Percentiles rank a stretch among this genome's conserved stretches.
phyloP scores from a whole-genome alignment of 2,113 vertebrate genomes.

The Macaca nemestrina region DNA sequence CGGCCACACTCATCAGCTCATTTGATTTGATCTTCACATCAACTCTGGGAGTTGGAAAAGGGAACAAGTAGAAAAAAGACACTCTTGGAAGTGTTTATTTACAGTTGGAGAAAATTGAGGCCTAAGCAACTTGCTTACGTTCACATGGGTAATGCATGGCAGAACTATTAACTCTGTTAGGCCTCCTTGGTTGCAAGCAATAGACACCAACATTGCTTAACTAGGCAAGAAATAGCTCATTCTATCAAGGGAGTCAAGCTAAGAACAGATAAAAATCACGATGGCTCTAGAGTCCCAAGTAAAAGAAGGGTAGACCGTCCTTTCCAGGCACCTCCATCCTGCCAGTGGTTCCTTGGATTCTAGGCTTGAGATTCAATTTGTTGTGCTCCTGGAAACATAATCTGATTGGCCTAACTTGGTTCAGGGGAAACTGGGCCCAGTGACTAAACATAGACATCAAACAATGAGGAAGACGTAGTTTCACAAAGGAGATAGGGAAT shows the following conservation, averaged over 20 bases:
- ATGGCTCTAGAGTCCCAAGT: too few relatives aligned
- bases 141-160: too few relatives aligned
- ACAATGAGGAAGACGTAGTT: neutral
- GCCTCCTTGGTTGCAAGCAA: neutral
- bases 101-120: neutral
- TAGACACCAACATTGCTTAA: neutral
- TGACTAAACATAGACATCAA: neutral
- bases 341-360: neutral
- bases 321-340: neutral
- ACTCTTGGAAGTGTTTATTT: neutral
- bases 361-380: neutral
- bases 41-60: neutral
- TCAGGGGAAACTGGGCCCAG: neutral
- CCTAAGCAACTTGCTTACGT: neutral
- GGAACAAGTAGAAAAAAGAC: neutral
- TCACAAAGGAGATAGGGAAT: neutral
- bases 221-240: neutral
- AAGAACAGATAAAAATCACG: neutral
- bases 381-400: neutral
- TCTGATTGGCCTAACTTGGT: neutral
- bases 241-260: neutral
- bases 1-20: neutral
- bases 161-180: neutral
- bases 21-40: slow-evolving; percentile 45
- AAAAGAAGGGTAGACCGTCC: neutral